Conservation (phyloP, 2,888 invertebrate species). For the Brachyopa scutellaris region DNA sequence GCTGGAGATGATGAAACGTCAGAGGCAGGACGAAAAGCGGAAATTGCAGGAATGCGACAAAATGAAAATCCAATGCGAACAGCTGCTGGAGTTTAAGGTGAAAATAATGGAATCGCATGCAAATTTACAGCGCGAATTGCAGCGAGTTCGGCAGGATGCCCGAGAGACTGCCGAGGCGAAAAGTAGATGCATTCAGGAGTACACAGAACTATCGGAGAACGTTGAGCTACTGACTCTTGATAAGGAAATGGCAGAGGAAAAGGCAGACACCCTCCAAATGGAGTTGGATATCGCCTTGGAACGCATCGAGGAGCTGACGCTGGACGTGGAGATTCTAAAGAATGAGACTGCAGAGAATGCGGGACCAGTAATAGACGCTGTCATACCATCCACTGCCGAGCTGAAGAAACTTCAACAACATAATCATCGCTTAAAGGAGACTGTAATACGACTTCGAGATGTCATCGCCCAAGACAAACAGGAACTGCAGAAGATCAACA, state of each 20-base stretch:
- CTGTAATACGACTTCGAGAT: slow-evolving; percentile 95
- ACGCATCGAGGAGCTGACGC: slow-evolving; percentile 93
- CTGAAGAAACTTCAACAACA: slow-evolving; percentile 96
- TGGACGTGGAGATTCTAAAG: slow-evolving; percentile 92
- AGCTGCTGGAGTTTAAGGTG: slow-evolving; percentile 95
- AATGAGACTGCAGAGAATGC: slow-evolving; percentile 87
- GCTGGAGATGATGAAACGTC: slow-evolving; percentile 92
- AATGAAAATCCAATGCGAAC: slow-evolving; percentile 93
- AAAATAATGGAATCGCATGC: slow-evolving; percentile 96
- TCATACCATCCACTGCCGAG: slow-evolving; percentile 74
- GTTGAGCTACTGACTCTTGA: slow-evolving; percentile 98
- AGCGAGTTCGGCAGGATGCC: slow-evolving; percentile 91
- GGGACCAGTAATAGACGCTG: slow-evolving; percentile 77
- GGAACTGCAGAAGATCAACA: slow-evolving; percentile 92
- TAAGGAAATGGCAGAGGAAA: slow-evolving; percentile 99
- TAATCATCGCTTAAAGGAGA: slow-evolving; percentile 94
- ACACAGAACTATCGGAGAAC: slow-evolving; percentile 94
- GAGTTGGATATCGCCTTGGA: slow-evolving; percentile 95
- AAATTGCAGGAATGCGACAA: slow-evolving; percentile 95
- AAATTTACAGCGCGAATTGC: slow-evolving; percentile 92
- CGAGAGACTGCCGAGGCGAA: slow-evolving; percentile 93
- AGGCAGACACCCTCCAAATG: slow-evolving; percentile 89
- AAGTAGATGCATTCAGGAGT: slow-evolving; percentile 94
- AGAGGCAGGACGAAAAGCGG: slow-evolving; percentile 94
- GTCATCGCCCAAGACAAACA: slow-evolving; percentile 96